phyloP scores from a whole-genome alignment of 1,140 invertebrate genomes.

The Lordiphosa mommai region DNA sequence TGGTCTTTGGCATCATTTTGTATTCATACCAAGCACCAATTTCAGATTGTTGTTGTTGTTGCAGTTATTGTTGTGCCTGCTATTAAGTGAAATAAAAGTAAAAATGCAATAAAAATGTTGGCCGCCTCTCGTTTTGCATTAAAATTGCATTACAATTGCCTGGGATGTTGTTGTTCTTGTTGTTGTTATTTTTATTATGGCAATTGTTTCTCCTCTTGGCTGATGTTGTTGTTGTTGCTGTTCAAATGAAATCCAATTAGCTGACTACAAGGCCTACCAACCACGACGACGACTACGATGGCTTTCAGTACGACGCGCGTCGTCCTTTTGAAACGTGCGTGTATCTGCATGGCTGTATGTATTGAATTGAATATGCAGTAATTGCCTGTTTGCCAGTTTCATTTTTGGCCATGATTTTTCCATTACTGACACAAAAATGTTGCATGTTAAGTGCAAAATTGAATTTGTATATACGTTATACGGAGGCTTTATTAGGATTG shows the following conservation, averaged over 20 bases:
- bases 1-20: constrained; percentile 67
- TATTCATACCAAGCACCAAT: constrained; percentile 79
- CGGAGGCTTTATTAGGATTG: neutral
- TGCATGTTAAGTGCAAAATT: constrained; percentile 58
- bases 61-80: constrained; percentile 53
- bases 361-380: constrained; percentile 64
- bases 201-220: constrained; percentile 40
- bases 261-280: constrained; percentile 65
- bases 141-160: constrained; percentile 79
- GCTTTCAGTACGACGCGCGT: constrained; percentile 16
- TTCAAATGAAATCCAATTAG: constrained; percentile 79
- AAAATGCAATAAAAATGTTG: constrained; percentile 73
- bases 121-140: constrained; percentile 71
- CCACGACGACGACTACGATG: constrained; percentile 18
- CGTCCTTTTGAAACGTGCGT: constrained; percentile 57
- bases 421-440: constrained; percentile 49
- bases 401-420: constrained; percentile 67
- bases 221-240: constrained; percentile 48
- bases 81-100: constrained; percentile 77
- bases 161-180: constrained; percentile 38
- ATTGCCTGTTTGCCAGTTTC: constrained; percentile 47
- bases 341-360: constrained; percentile 17
- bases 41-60: constrained; percentile 44
- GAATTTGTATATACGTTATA: constrained; percentile 40
- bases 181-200: constrained; percentile 35